phyloP scores from a whole-genome alignment of 2,113 vertebrate species.

The Sebastes schlegelii region DNA sequence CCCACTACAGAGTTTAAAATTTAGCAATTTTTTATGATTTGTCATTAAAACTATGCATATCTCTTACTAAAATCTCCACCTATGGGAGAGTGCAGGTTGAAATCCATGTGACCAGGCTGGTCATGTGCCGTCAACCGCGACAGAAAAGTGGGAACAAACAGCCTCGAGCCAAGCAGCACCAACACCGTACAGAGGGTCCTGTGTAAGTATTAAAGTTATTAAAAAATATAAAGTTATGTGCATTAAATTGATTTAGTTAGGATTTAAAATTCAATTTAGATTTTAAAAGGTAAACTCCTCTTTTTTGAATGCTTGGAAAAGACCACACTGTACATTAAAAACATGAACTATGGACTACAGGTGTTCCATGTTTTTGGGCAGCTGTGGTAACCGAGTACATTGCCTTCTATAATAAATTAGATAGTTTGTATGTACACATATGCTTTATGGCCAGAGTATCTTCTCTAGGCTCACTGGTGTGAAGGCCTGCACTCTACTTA shows the following conservation, averaged over 20 bases:
- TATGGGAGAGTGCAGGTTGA: constrained; percentile 81
- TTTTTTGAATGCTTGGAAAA: not conserved
- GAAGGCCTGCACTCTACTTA: constrained; percentile 49
- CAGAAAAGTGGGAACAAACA: constrained; percentile 99
- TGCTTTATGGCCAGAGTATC: not conserved
- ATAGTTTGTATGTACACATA: not conserved
- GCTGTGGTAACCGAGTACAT: constrained; percentile 1
- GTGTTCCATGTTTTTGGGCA: constrained; percentile 23
- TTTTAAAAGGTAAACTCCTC: not conserved
- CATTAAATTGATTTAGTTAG: not conserved
- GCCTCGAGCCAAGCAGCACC: constrained; percentile 93
- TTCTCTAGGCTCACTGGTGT: constrained; percentile 14
- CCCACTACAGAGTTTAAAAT: constrained; percentile 2
- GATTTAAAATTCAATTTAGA: not conserved
- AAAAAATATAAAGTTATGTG: not conserved
- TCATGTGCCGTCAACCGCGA: constrained; percentile 99
- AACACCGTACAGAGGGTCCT: constrained; percentile 86
- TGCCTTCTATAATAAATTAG: not conserved
- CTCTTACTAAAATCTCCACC: not conserved
- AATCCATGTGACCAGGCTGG: constrained; percentile 93
- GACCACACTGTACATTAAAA: constrained; percentile 7
- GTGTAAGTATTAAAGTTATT: too few species aligned
- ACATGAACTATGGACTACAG: constrained; percentile 1
- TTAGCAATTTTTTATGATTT: not conserved
- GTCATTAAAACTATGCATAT: not conserved